Conservation (phyloP, 2,113 vertebrate species). For the Phocoena phocoena region DNA sequence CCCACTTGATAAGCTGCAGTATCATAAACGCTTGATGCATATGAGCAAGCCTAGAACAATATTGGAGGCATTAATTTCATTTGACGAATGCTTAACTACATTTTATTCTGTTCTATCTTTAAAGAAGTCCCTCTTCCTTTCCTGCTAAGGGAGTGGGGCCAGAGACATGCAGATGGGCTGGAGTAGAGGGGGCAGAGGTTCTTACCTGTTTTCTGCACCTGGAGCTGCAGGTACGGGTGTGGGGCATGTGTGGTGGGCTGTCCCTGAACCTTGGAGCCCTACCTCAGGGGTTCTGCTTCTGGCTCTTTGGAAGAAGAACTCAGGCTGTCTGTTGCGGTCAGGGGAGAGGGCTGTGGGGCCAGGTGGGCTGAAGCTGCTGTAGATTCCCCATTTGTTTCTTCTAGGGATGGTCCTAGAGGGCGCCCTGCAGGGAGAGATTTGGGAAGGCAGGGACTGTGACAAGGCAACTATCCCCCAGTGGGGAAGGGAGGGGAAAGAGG, state of each 20-base stretch:
- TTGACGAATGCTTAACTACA: constrained; percentile 82
- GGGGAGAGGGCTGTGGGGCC: not conserved
- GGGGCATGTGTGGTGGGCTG: not conserved
- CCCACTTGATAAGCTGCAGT: constrained; percentile 73
- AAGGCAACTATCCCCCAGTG: not conserved
- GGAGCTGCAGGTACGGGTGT: not conserved
- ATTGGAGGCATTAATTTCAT: constrained; percentile 82
- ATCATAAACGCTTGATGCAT: constrained; percentile 78
- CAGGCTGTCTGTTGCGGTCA: not conserved
- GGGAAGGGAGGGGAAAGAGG: not conserved
- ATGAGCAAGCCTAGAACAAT: constrained; percentile 76
- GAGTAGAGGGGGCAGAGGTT: not conserved
- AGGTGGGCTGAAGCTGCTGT: not conserved
- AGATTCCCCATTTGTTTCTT: not conserved
- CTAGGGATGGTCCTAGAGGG: not conserved
- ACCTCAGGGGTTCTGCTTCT: not conserved
- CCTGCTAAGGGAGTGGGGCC: not conserved
- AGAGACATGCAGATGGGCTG: not conserved
- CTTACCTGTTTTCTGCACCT: not conserved
- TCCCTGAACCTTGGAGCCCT: not conserved
- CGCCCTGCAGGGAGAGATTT: not conserved
- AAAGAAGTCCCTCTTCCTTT: constrained; percentile 56
- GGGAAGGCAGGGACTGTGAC: not conserved
- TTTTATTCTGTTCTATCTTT: constrained; percentile 69
- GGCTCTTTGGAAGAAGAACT: not conserved